Evolutionary conservation across 2,797 vertebrate species (phyloP), one percentile per base, ranked within the genome.

Genomic region (Denticeps clupeoides): DNA sequence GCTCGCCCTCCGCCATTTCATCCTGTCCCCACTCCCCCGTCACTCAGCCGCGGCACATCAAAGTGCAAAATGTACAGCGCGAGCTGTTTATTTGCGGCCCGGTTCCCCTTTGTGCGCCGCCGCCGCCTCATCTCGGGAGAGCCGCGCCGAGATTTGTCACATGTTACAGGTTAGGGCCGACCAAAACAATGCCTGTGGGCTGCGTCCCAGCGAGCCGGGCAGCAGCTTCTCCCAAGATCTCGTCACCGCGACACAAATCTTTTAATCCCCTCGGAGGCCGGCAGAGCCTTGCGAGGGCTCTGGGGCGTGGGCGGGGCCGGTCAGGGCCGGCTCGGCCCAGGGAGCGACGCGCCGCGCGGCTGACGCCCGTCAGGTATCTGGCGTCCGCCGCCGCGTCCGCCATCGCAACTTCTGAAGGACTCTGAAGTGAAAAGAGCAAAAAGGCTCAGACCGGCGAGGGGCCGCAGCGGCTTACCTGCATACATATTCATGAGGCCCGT

Each of bases 401-500:
- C 13, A 62, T 23, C 25, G 42, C 23, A 60, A 73, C 69, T 69
- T 65, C 50, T 69, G 65, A 74, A 69, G 65, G 70, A 65, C 66
- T 71, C 58, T 60, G 25, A 45, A 66, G 64, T 46, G 60, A 75
- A 65, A 67, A 64, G 61, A 73, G 64, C 71, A 75, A 62, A 76
- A 70, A 72, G 71, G 64, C 67, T 58, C 55, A 45, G 60, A 56
- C 64, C 60, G 68, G 68, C 56, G 52, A 70, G 67, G 67, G 66
- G 74, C 81, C 62, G 59, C 53, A 59, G 62, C 41, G 44, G 73
- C 72, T 75, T 72, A 74, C 68, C 68, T 65, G 67, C 69, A 78
- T 80, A 64, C 79, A 81, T 82, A 82, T 82, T 77, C 65, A 85
- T 82, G 74, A 79, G 62, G 21, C 22, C n/a, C n/a, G n/a, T n/a